Percentiles rank a stretch among this genome's conserved stretches.
phyloP scores from a whole-genome alignment of 2,797 vertebrate species.

The Malacoctenus gilli region DNA sequence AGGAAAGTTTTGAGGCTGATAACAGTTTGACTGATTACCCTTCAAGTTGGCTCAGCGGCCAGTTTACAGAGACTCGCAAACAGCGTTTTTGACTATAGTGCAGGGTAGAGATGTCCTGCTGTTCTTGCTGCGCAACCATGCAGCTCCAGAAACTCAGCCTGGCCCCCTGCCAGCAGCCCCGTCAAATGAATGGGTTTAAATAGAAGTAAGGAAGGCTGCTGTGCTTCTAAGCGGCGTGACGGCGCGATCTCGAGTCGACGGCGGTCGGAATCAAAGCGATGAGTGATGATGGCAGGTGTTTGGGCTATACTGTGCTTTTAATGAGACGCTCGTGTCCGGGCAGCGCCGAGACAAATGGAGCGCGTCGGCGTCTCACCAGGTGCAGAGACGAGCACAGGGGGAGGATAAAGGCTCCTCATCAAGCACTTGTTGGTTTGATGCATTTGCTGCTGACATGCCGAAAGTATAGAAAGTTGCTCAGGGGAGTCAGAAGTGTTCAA shows the following conservation, averaged over 20 bases:
- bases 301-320: slow-evolving; percentile 6
- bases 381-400: slow-evolving; percentile 18
- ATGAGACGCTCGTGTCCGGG: neutral
- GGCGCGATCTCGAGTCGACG: slow-evolving; percentile 11
- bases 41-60: neutral
- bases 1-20: neutral
- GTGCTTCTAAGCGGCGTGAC: slow-evolving; percentile 16
- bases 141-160: slow-evolving; percentile 14
- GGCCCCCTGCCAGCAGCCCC: slow-evolving; percentile 15
- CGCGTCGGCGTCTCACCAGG: slow-evolving; percentile 19
- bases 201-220: slow-evolving; percentile 9
- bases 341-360: slow-evolving; percentile 25
- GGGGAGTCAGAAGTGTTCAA: too few relatives aligned
- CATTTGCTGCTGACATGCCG: too few relatives aligned
- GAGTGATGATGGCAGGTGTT: slow-evolving; percentile 8
- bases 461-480: too few relatives aligned
- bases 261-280: slow-evolving; percentile 15
- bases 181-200: slow-evolving; percentile 35
- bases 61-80: neutral
- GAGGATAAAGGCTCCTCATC: slow-evolving; percentile 22
- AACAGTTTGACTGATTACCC: neutral
- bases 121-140: too few relatives aligned
- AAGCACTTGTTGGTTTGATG: slow-evolving; percentile 6
- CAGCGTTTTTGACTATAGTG: neutral
- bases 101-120: neutral